These are phyloP conservation scores for Pogonocichla stellata DNA, from an alignment of 2,113 vertebrate species.

Conservation along the genomic window DNA sequence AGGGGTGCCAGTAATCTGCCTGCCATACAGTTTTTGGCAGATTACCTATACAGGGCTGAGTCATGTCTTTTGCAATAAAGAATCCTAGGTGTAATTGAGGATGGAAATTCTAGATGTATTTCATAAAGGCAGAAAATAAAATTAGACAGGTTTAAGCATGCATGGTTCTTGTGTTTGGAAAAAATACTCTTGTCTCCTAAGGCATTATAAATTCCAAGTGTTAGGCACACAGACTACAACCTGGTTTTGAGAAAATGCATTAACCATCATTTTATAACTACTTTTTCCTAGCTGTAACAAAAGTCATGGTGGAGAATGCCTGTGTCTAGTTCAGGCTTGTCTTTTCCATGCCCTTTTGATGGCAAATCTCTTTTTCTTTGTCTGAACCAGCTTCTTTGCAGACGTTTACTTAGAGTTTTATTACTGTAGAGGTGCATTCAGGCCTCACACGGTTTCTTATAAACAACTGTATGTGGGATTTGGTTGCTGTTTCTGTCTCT, in stretches of 20 bases:
- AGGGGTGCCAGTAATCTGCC: not conserved
- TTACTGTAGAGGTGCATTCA: fast-evolving
- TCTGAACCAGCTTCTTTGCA: not conserved
- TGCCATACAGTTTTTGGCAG: conserved; percentile 10
- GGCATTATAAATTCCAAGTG: not conserved
- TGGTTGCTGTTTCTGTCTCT: not conserved
- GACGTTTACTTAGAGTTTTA: not conserved
- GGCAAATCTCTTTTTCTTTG: not conserved
- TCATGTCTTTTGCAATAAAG: not conserved
- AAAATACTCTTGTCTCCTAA: not conserved
- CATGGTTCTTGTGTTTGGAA: not conserved
- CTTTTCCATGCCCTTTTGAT: not conserved
- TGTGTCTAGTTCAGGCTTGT: not conserved
- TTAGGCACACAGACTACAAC: not conserved
- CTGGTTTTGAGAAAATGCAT: not conserved
- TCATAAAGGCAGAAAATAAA: conserved; percentile 1
- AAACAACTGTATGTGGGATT: not conserved
- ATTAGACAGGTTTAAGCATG: conserved; percentile 13
- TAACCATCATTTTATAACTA: not conserved
- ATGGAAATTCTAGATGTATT: conserved; percentile 11
- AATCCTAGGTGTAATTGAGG: not conserved
- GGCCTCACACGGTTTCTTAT: not conserved
- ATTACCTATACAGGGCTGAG: not conserved
- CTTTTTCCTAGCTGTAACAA: not conserved
- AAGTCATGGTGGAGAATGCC: not conserved